Evolutionary conservation across 2,888 invertebrate genomes (phyloP), one percentile per base, ranked within the genome.

Genomic region (Cenopis cana): DNA sequence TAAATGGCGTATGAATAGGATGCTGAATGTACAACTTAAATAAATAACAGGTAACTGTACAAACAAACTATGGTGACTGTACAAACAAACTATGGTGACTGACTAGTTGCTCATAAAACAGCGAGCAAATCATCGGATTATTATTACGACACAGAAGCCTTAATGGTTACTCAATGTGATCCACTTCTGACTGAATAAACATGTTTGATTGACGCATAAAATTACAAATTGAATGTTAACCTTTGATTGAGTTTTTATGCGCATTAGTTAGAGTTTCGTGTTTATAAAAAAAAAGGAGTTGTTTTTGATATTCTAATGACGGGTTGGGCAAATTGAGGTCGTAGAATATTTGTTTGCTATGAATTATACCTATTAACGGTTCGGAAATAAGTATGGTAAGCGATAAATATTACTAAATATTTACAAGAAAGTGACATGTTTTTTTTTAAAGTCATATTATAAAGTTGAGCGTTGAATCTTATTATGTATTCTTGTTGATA

Each of bases 121-220:
- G 41, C 20, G 38, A 18, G 1, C 24, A 29, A 33, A 65, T 17
- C 29, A 54, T 17, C 36, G 17, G 17, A 56, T 38, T 20, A 36
- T 70, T 66, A 59, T 65, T 59, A 65, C 54, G 17, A 17, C 29
- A 65, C 65, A 49, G 65, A 57, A 59, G 54, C n/a, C 20, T 14
- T 46, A 41, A 24, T 18, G 24, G 64, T 59, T 60, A 65, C 65
- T 60, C 59, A 70, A 70, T 66, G 59, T 54, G 54, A 70, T 59
- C 69, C 52, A 65, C 65, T 66, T 60, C 46, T 46, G 54, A 41
- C 52, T 54, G 60, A 66, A 66, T 70, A 70, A 70, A 70, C 70
- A 60, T 54, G 54, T 70, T 70, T 54, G 59, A 70, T 49, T 59
- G 65, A 66, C 65, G 70, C 52, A 64, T 52, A 50, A 46, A 50